Evolutionary conservation across 1,140 invertebrate species (phyloP), one percentile per base, ranked within the genome.

Genomic region (Helicorthomorpha holstii): DNA sequence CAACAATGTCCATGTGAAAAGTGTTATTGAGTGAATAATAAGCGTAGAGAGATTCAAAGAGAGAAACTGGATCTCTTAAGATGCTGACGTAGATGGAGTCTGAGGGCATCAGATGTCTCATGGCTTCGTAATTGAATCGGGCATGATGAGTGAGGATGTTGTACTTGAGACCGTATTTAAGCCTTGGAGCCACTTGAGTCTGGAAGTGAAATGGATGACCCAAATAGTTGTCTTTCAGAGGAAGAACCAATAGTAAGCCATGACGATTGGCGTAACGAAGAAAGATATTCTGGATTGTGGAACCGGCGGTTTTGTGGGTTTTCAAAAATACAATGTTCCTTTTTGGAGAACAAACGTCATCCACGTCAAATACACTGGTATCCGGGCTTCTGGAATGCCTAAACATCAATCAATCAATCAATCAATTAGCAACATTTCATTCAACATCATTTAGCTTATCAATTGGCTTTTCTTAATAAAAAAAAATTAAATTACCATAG

Each of bases 31-130:
- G 51, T 16, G 59, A 52, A 48, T 58, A 60, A 52, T 63, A 69
- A 23, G 53, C 54, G 50, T 58, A 69, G 1, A 63, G 41, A 19
- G 64, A 67, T 52, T 69, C 67, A 51, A 63, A 69, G 23, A 66
- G 52, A 3, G 54, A 46, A 2, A 62, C 60, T 25, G 69, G 69
- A 29, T 70, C 60, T 14, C 69, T 53, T 19, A 71, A 38, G n/a
- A 69, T 66, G 21, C 66, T 65, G 1, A 71, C 59, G 44, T 57
- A 68, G 3, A 58, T 26, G 3, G 67, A 55, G 56, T 64, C 59
- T 22, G 51, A 46, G 16, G 62, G 57, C 61, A 71, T 64, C 19
- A 67, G 48, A 21, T 50, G 46, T 45, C 56, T 56, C 21, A 65
- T 57, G 41, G 48, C 53, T 4, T 51, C 42, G 25, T 54, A 43